These are phyloP conservation scores for Drosophila paracracens DNA, from an alignment of 2,888 invertebrate genomes.

Conservation along the genomic window DNA sequence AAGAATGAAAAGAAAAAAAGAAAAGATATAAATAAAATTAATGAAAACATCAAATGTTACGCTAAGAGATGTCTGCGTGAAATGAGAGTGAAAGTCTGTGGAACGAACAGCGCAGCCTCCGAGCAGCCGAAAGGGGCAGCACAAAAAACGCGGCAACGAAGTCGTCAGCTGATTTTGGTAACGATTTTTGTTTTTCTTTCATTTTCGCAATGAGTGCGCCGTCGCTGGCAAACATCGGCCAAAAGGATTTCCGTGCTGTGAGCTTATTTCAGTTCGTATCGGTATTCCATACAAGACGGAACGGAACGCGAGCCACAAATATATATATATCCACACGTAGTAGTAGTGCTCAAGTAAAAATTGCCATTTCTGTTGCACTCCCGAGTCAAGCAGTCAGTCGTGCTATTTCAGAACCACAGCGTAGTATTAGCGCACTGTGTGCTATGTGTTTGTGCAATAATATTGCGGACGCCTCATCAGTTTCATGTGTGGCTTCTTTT, in stretches of 20 bases:
- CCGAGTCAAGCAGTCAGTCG: slow-evolving; percentile 23
- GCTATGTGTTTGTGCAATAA: slow-evolving; percentile 24
- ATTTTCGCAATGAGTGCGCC: slow-evolving; percentile 46
- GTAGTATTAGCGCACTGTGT: slow-evolving; percentile 43
- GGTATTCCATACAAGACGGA: slow-evolving; percentile 66
- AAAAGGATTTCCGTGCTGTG: slow-evolving; percentile 69
- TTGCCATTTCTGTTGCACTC: slow-evolving; percentile 40
- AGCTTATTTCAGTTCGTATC: slow-evolving; percentile 66
- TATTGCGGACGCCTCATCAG: slow-evolving; percentile 30
- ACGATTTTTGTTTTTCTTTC: slow-evolving; percentile 45
- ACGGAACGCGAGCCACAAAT: slow-evolving; percentile 32
- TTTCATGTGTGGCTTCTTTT: slow-evolving; percentile 62
- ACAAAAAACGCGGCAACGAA: slow-evolving; percentile 23
- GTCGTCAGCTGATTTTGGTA: slow-evolving; percentile 42
- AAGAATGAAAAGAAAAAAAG: not conserved
- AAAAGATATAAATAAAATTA: slow-evolving; percentile 2
- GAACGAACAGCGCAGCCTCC: slow-evolving; percentile 50
- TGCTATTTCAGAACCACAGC: slow-evolving; percentile 59
- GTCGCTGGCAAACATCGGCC: slow-evolving; percentile 26
- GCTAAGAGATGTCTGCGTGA: slow-evolving; percentile 12
- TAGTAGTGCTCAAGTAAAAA: slow-evolving; percentile 28
- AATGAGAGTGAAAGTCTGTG: slow-evolving; percentile 43
- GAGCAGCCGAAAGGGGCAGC: slow-evolving; percentile 22
- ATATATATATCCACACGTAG: slow-evolving; percentile 2
- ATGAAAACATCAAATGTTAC: slow-evolving; percentile 12